A percentile compares a stretch with the other conserved stretches of the same genome.
Evolutionary conservation across 2,888 invertebrate species (phyloP).

Genomic region (Prosapia bicincta): DNA sequence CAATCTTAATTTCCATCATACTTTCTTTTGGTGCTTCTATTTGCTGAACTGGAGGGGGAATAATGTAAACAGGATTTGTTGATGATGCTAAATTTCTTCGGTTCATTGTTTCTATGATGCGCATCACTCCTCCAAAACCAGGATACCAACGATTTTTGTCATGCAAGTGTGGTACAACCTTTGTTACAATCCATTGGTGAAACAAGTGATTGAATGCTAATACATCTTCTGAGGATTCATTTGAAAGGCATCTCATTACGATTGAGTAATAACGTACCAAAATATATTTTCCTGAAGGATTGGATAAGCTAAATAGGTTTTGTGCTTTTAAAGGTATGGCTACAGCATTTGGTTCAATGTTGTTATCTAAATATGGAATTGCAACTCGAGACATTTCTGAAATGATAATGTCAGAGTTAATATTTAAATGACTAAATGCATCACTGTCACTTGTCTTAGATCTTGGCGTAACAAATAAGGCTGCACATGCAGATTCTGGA

Average conservation of each 20-base stretch:
- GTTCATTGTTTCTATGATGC: conserved; percentile 37
- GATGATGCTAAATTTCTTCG: conserved; percentile 24
- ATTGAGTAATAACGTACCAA: conserved; percentile 35
- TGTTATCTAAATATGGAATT: conserved; percentile 36
- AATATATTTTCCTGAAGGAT: conserved; percentile 33
- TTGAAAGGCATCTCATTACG: conserved; percentile 34
- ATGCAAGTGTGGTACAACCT: conserved; percentile 30
- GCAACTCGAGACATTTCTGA: conserved; percentile 30
- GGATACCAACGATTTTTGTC: conserved; percentile 35
- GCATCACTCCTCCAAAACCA: conserved; percentile 35
- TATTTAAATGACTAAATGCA: background rate
- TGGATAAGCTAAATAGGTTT: conserved; percentile 33
- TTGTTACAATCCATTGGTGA: conserved; percentile 27
- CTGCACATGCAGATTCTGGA: conserved; percentile 17
- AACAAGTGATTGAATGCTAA: conserved; percentile 33
- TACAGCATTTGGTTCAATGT: conserved; percentile 34
- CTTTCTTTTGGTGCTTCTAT: conserved; percentile 6
- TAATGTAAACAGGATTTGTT: background rate
- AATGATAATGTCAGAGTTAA: conserved; percentile 5
- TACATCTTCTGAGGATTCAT: conserved; percentile 30
- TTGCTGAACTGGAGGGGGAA: background rate
- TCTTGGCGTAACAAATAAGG: conserved; percentile 8
- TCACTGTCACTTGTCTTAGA: background rate
- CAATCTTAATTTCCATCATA: background rate
- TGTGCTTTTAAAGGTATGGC: conserved; percentile 34